Base-by-base conservation (phyloP, 2,888 invertebrate genomes). In the Tachina lurida region DNA sequence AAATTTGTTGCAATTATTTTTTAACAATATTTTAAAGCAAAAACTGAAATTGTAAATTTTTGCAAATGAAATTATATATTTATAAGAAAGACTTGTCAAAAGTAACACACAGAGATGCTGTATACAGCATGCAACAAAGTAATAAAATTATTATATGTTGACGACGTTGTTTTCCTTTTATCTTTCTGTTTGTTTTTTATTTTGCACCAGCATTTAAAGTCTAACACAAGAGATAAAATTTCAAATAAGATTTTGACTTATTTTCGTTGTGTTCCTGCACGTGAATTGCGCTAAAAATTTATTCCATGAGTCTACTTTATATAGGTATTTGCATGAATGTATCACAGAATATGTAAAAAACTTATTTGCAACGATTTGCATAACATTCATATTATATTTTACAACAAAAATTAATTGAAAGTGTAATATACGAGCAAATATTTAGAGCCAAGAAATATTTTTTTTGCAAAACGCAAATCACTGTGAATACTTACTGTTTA, bases 351-450 rank as follows among this genome's bases (percentile, higher is more conserved):
- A 41, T 52, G 60, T 10, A 60, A 43, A 41, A 74, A 78, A 84
- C 54, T 84, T 74, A 84, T 84, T 84, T 84, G 77, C 68, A 78
- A 73, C 62, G 54, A 70, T 84, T 84, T 84, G 84, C 78, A 78
- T 78, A 68, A 67, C 43, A 52, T 74, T 68, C 60, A 62, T 54
- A 74, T 67, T 71, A 65, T 80, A 54, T 80, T 73, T 47, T 71
- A 71, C 7, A 47, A 15, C 0, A 68, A 68, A 74, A 45, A 15
- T 39, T n/a, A 15, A 3, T 19, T 1, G 2, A 56, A 56, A 1
- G 31, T 31, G 22, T 22, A 13, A 47, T 1, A 47, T 13, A 47
- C 13, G 13, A 47, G 47, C 22, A 47, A 17, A 43, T 9, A 43
- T 43, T 65, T 22, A 12, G 19, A 10, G 22, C 1, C 31, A 31